Evolutionary conservation across 2,797 vertebrate genomes (phyloP), one percentile per base, ranked within the genome.

Genomic region (Gambusia yucatana): DNA sequence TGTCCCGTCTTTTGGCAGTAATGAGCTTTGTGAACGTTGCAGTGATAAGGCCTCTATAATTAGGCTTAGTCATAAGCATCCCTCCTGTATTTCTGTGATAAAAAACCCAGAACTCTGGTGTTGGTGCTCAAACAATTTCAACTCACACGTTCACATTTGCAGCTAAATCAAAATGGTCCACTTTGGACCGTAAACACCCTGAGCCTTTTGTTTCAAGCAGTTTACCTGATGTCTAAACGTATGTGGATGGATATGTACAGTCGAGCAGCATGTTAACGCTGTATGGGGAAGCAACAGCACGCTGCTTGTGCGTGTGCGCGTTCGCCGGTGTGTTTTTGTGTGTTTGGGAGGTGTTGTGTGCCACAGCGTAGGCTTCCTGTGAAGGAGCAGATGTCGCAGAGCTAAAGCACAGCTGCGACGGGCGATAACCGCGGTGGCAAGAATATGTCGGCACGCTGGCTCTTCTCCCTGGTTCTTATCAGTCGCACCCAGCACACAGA

Each of bases 61-160:
- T 96, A 96, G 95, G 94, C 94, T 95, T 94, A 96, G 94, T 94
- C 94, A 94, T 95, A 96, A 95, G 94, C 94, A 91, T 93, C 89
- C 92, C 89, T 91, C 84, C 94, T 96, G 96, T 94, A 94, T 93
- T 90, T 92, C 94, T 84, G 90, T 94, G 95, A 96, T 96, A 96
- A 96, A 96, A 96, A 93, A 90, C 86, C 80, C 91, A 90, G 91
- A 93, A 94, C 89, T 88, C 83, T 83, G 89, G 84, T 88, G 81
- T 84, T 65, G 80, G 61, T 78, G 90, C 80, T 89, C 80, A 76
- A 86, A 82, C 84, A 82, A 83, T 88, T 89, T 90, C 78, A 75
- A 87, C 84, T 82, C 76, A 84, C 76, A 82, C 46, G 73, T 78
- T 72, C 33, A 20, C 77, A 78, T 73, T 67, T 33, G 67, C 43